Evolutionary conservation across 2,888 invertebrate genomes (phyloP), one percentile per base, ranked within the genome.

Genomic region (Cephus runcator): DNA sequence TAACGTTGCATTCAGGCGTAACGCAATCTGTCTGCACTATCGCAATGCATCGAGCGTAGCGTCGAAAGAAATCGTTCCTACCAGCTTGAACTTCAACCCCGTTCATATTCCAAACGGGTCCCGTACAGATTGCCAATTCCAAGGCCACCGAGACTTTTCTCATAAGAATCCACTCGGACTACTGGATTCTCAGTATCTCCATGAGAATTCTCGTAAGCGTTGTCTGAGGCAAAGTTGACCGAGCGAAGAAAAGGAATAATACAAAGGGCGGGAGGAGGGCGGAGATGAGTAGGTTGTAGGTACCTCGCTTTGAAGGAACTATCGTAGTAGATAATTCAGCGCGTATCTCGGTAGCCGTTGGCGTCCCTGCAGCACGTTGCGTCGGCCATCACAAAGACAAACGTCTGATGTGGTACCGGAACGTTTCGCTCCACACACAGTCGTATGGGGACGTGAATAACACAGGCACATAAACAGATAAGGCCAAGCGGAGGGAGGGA

Each of bases 331-430:
- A 91, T 91, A 90, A 91, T 91, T 91, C 90, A 90, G 85, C 89
- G 91, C 90, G 91, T 91, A 91, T 90, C 89, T 88, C 91, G 87
- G 91, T 91, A 91, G 91, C 90, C 83, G 87, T 82, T 86, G 79
- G 85, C 84, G 87, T 86, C 85, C 84, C 86, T 83, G 85, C 86
- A 82, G 86, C 88, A 85, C 86, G 82, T 87, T 85, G 87, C 84
- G 86, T 88, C 90, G 90, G 90, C 88, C 88, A 89, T 89, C 90
- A 88, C 90, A 90, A 91, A 91, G 90, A 89, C 91, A 89, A 90
- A 88, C 88, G 87, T 88, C 84, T 75, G 69, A 88, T 88, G 87
- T 86, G 84, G 85, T 85, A 86, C 85, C 85, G 85, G 86, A 89
- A 87, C 88, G 87, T 87, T 87, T 84, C 86, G 87, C 85, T 86